phyloP scores from a whole-genome alignment of 2,888 invertebrate genomes.

The Patella ulyssiponensis region DNA sequence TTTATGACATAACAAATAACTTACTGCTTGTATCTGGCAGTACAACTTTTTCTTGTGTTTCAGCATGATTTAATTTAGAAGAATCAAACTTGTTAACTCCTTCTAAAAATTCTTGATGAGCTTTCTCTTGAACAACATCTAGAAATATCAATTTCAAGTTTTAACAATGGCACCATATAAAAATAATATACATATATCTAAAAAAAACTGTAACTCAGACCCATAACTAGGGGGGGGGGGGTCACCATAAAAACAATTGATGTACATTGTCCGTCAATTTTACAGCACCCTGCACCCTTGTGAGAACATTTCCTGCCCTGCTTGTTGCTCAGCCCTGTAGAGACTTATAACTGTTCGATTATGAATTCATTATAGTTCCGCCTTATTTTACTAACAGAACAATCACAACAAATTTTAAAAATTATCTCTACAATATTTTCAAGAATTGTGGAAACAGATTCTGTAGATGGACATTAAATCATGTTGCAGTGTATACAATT shows the following conservation, averaged over 20 bases:
- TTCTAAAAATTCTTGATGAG: constrained; percentile 32
- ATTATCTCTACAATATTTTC: no score
- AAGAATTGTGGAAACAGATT: no score
- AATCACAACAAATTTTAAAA: no score
- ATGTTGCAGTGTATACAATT: no score
- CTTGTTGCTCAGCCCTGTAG: constrained; percentile 13
- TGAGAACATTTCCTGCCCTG: constrained; percentile 8
- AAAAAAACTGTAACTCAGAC: no score
- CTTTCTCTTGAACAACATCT: constrained; percentile 39
- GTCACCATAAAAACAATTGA: background rate
- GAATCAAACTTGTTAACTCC: constrained; percentile 34
- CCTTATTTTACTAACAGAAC: no score
- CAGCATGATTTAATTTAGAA: constrained; percentile 33
- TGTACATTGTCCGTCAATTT: no score
- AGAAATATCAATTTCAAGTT: constrained; percentile 8
- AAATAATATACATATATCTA: background rate
- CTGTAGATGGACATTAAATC: no score
- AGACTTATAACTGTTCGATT: background rate
- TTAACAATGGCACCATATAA: background rate
- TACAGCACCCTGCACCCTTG: background rate
- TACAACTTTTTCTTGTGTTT: constrained; percentile 34
- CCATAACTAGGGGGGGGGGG: no score
- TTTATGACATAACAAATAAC: constrained; percentile 14
- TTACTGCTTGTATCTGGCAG: constrained; percentile 39
- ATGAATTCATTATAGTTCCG: no score